Base-by-base conservation (phyloP, 2,888 invertebrate species). In the Xestia rhomboidea region DNA sequence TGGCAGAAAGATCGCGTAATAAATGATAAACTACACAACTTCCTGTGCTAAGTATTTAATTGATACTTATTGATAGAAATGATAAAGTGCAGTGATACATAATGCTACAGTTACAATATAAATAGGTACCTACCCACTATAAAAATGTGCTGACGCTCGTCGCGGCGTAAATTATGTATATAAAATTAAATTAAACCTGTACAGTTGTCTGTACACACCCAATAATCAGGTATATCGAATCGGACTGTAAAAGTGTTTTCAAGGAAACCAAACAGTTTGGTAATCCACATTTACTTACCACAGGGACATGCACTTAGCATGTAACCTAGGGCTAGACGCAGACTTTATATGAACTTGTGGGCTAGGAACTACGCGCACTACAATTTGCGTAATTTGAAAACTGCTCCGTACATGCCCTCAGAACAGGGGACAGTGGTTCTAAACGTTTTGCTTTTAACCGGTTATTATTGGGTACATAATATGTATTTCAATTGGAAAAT, bases 321-420 rank as follows among this genome's bases (percentile, higher is more conserved):
- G 82, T 88, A 73, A 88, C 89, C 89, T 84, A 82, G 76, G 88
- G 87, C 87, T 77, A 78, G 70, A 44, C 10, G 8, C 77, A 84
- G 57, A 76, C 86, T 77, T 60, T 78, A 84, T 78, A 84, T 77
- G 83, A 72, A 89, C 86, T 78, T 79, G 79, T 69, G 68, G 44
- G 6, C 83, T 67, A 71, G 49, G 70, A 71, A 41, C 70, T 46
- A 63, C 76, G 79, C 79, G 78, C 87, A 79, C 88, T 87, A 88
- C 93, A 93, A 93, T 93, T 93, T 93, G 85, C 91, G 89, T 92
- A 91, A 93, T 93, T 89, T 89, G 89, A 87, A 88, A 89, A 88
- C 88, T 88, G 84, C 77, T 79, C 79, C 73, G 79, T 71, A 85
- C 82, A 82, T 87, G 85, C 83, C 84, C 85, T 87, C 82, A 79